Evolutionary conservation across 2,113 vertebrate species (phyloP), one percentile per base, ranked within the genome.

Genomic region (Python bivittatus): DNA sequence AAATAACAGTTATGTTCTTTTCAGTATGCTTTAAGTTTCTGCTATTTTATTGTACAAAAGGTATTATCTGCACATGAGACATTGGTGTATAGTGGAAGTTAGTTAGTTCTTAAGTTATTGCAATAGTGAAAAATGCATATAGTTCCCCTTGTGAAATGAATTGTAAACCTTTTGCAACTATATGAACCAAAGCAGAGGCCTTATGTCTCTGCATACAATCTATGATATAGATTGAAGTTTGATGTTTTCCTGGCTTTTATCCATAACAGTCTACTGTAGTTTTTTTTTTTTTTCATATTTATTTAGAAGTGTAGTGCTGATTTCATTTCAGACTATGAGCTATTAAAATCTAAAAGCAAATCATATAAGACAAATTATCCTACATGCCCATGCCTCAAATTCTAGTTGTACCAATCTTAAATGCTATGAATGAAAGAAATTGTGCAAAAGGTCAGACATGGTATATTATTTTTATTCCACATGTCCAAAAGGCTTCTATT

Each of bases 21-120:
- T 91, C 20, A 90, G 88, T 84, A 92, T 88, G 90, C 33, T 89
- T 68, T 58, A 91, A 17, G 4, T n/a, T 6, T 72, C 27, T 64
- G 22, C 90, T 90, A 86, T 93, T 92, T 60, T 90, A 92, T 57
- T 3, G 3, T 87, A 54, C 11, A 54, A 93, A 72, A 91, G 93
- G 11, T 54, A 52, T 79, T n/a, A 54, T 11, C 13, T 48, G 22
- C 25, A 56, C 15, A 84, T 85, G 17, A 33, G 20, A 53, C 6
- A 86, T 91, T 3, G 1, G 9, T 44, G 8, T 56, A 7, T 29
- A 68, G 48, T 72, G n/a, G 68, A 72, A 17, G 33, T 72, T 72
- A 72, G 33, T 64, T 53, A 17, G n/a, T 88, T 56, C 8, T 13
- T 57, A 57, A 22, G 20, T 54, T 86, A n/a, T 15, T 53, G n/a